Base-by-base conservation (phyloP, 1,140 invertebrate genomes). In the Sesamia nonagrioides region DNA sequence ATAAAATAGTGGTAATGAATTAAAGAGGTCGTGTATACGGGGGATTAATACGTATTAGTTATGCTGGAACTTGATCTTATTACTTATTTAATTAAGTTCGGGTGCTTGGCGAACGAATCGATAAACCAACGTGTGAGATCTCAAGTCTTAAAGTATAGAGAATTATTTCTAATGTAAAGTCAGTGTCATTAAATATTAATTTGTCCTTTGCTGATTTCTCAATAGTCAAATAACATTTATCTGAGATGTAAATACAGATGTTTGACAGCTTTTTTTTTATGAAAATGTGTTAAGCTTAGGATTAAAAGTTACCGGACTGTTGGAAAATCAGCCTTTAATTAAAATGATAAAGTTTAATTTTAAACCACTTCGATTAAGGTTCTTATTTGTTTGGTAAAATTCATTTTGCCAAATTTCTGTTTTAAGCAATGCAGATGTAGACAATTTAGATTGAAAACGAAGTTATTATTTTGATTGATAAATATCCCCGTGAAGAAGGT, bases 61-160 rank as follows among this genome's bases (percentile, higher is more conserved):
- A 71, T 83, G 78, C 69, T 78, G 77, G 80, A 88, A 85, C 81
- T 80, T 88, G 85, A 86, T 88, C 84, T 79, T 83, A 79, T 81
- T 79, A 80, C 78, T 84, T 85, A 88, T 88, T 87, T 81, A 85
- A 87, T 89, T 85, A 88, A 77, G 73, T 42, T 68, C 35, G 68
- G 69, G 66, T 78, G 60, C 75, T 60, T 42, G 17, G 40, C 48
- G 68, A 71, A 52, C 50, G 69, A 85, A 82, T 83, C 82, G 58
- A 82, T 82, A 82, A 69, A 69, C 33, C 21, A 71, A 71, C 48
- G 48, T 33, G 33, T 17, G 68, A 71, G 21, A 45, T 48, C 33
- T 40, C n/a, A 18, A 27, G 27, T 27, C 27, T 27, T 27, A 27
- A 33, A 18, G 21, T 68, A 68, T 68, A 33, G 6, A 7, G 48